Base-by-base conservation (phyloP, 2,113 vertebrate genomes). In the Phyllopteryx taeniolatus region DNA sequence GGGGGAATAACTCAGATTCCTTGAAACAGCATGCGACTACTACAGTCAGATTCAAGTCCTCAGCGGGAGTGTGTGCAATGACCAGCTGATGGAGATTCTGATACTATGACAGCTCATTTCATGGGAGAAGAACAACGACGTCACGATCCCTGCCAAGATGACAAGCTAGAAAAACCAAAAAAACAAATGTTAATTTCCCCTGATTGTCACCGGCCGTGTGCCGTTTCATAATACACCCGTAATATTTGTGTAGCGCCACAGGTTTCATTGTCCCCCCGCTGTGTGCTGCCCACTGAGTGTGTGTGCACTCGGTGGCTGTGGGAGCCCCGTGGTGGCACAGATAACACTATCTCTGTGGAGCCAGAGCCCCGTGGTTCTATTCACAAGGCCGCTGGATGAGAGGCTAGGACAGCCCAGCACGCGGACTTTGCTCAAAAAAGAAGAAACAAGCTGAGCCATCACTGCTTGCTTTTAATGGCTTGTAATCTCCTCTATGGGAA, bases 281-380 rank as follows among this genome's bases (percentile, higher is more conserved):
- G 86, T 83, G 85, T 19, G 61, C 61, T 54, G 39, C 79, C 79
- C 2, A 20, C 68, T 64, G 82, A 33, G 74, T 31, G 69, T 83
- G 83, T 91, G 88, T 90, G 84, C 83, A 84, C 79, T 87, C 17
- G 79, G 71, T 60, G 60, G 83, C 59, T 57, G 68, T 79, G 13
- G 77, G 81, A 62, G 76, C 81, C 86, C 89, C 78, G 70, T 88
- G 86, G 87, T 35, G 79, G 76, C 70, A 76, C 80, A 90, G 89
- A 90, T 90, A 91, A 91, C 84, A 57, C 85, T 91, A 91, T 91
- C 90, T 90, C 84, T 81, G 83, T 76, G 89, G 87, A 86, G 80
- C 87, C 90, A 90, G 90, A 85, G 87, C 63, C 88, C 86, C 10
- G 74, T 15, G 73, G 87, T 81, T 90, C 90, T 86, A 90, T 91